Conservation (phyloP, 2,797 vertebrate species). For the Anguilla anguilla region DNA sequence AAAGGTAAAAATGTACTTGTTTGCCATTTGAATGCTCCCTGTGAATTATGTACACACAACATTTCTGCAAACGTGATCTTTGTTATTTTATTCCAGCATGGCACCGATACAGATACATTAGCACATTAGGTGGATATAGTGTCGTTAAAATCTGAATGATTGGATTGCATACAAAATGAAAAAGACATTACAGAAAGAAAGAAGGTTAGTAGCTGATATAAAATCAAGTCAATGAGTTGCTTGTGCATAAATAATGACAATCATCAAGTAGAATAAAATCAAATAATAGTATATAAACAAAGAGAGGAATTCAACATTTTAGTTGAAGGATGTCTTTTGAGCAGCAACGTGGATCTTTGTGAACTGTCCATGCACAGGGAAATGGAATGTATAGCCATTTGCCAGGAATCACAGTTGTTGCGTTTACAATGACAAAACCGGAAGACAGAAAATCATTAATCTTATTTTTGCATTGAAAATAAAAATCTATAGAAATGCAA, state of each 20-base stretch:
- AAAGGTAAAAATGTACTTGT: not conserved
- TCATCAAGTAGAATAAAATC: not conserved
- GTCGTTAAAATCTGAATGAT: not conserved
- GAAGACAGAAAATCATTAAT: no score
- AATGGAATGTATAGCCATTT: not conserved
- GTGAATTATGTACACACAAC: not conserved
- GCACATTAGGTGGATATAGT: not conserved
- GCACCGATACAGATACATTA: not conserved
- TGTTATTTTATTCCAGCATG: not conserved
- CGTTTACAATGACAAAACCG: no score
- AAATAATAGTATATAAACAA: not conserved
- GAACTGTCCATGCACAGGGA: not conserved
- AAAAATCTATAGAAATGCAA: not conserved
- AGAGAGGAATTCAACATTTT: not conserved
- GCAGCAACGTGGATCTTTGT: not conserved
- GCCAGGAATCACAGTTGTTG: not conserved
- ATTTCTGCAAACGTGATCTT: not conserved
- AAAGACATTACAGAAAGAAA: not conserved
- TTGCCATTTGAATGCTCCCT: not conserved
- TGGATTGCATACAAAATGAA: not conserved
- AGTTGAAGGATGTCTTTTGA: not conserved
- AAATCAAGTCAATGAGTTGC: not conserved
- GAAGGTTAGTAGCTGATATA: not conserved
- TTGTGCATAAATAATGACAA: not conserved
- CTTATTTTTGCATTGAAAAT: no score